Percentiles rank a stretch among this genome's conserved stretches.
Evolutionary conservation across 2,797 vertebrate genomes (phyloP).

Genomic region (Crypturellus tataupa): DNA sequence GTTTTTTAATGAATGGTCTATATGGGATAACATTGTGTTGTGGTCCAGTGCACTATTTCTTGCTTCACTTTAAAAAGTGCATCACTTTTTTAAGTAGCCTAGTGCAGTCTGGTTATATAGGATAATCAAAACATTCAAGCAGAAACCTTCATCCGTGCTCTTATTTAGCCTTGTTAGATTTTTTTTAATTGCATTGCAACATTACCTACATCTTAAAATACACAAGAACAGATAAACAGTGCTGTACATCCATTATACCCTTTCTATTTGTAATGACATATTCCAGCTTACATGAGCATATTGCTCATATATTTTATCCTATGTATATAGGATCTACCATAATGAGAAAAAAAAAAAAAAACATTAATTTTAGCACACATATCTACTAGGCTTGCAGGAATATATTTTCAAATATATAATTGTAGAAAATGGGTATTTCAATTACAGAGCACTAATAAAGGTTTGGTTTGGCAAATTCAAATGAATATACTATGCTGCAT

Average conservation of each 20-base stretch:
- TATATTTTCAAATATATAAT: background rate
- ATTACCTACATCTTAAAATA: background rate
- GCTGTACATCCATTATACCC: background rate
- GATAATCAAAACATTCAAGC: conserved; percentile 1
- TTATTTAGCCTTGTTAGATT: background rate
- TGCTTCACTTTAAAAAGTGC: background rate
- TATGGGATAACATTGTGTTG: background rate
- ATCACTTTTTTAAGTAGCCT: background rate
- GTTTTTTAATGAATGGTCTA: background rate
- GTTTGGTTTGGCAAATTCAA: background rate
- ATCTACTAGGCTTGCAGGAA: background rate
- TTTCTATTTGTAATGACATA: background rate
- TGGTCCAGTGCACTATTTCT: background rate
- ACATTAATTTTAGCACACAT: background rate
- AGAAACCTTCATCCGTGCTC: background rate
- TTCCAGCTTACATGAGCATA: background rate
- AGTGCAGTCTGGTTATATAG: background rate
- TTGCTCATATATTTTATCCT: background rate
- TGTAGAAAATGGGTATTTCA: background rate
- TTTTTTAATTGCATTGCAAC: background rate
- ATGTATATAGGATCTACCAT: background rate
- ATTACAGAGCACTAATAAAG: background rate
- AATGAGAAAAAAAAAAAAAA: background rate
- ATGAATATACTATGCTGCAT: background rate
- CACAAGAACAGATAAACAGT: background rate